These are phyloP conservation scores for Procavia capensis DNA, from an alignment of 2,113 vertebrate species.

Conservation along the genomic window DNA sequence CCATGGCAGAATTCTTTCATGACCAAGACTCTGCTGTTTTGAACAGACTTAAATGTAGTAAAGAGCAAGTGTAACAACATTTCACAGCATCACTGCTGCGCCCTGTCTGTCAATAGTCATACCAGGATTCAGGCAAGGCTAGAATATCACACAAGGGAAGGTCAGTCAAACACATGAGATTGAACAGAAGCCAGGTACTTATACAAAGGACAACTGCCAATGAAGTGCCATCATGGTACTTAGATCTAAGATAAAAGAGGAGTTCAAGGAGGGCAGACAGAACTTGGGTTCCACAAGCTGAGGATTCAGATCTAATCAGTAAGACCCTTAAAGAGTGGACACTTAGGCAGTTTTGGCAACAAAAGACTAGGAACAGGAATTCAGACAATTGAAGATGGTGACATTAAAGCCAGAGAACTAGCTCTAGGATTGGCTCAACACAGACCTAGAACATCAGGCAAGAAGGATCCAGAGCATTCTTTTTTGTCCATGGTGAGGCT, in stretches of 20 bases:
- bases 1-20: not conserved
- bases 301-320: not conserved
- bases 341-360: not conserved
- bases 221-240: not conserved
- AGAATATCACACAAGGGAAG: not conserved
- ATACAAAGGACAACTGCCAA: not conserved
- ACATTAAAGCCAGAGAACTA: not conserved
- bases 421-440: not conserved
- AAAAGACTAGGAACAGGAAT: not conserved
- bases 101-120: not conserved
- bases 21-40: not conserved
- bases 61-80: not conserved
- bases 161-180: not conserved
- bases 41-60: conserved; percentile 18
- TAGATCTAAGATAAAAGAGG: not conserved
- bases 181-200: not conserved
- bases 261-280: not conserved
- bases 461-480: not conserved
- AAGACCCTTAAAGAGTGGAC: not conserved
- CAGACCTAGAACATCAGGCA: not conserved
- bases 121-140: not conserved
- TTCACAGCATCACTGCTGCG: not conserved
- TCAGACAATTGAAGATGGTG: not conserved
- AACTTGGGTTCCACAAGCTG: not conserved
- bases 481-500: not conserved